These are phyloP conservation scores for Sceloporus undulatus DNA, from an alignment of 2,113 vertebrate genomes.

Conservation along the genomic window DNA sequence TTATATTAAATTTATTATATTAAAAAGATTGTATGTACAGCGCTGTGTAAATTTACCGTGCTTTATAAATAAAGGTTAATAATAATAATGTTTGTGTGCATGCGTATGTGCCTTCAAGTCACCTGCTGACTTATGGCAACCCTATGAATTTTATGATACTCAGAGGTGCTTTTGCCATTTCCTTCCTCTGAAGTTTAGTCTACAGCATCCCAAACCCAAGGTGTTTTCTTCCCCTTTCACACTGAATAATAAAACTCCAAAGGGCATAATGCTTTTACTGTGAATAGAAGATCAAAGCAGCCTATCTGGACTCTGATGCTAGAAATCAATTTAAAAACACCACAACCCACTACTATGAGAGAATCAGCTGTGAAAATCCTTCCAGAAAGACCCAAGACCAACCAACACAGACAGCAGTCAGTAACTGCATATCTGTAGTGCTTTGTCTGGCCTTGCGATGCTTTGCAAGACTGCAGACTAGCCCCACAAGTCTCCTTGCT, in stretches of 20 bases:
- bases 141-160: too few species aligned
- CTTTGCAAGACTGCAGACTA: constrained; percentile 1
- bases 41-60: too few species aligned
- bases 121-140: too few species aligned
- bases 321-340: background rate
- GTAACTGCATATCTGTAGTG: background rate
- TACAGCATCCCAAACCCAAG: background rate
- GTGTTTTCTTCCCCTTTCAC: background rate
- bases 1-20: too few species aligned
- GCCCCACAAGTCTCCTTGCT: constrained; percentile 30
- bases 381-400: background rate
- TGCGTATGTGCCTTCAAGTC: too few species aligned
- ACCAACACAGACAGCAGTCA: background rate
- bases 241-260: background rate
- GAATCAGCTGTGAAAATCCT: background rate
- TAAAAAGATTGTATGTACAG: too few species aligned
- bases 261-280: background rate
- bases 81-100: too few species aligned
- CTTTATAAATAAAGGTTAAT: too few species aligned
- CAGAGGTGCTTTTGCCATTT: too few species aligned
- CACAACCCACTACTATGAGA: background rate
- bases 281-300: background rate
- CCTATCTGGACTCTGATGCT: background rate
- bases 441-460: background rate
- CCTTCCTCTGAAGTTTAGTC: too few species aligned